Evolutionary conservation across 2,797 vertebrate species (phyloP).

Genomic region (Anguilla marmorata): DNA sequence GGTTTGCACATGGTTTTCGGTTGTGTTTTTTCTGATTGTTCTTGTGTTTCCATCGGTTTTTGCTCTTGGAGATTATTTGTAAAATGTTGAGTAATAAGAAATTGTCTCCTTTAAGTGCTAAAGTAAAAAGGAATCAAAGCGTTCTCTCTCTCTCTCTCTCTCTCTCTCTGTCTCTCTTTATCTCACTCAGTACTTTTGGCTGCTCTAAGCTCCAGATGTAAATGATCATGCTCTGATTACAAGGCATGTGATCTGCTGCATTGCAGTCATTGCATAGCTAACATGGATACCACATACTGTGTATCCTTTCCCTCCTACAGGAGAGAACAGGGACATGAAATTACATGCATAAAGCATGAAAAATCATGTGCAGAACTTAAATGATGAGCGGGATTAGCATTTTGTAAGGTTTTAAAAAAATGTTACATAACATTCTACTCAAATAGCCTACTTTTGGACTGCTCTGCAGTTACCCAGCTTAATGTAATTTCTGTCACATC

Average conservation of each 20-base stretch:
- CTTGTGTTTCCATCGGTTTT: not conserved
- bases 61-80: not conserved
- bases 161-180: no score
- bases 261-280: not conserved
- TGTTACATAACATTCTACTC: not conserved
- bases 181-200: not conserved
- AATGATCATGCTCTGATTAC: not conserved
- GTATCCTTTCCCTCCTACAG: not conserved
- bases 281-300: not conserved
- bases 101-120: not conserved
- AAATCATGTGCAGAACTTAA: not conserved
- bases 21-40: not conserved
- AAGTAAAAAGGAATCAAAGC: not conserved
- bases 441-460: no score
- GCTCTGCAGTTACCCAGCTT: not conserved
- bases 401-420: not conserved
- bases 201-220: not conserved
- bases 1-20: not conserved
- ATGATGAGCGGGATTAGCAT: not conserved
- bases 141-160: not conserved
- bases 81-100: not conserved
- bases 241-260: not conserved
- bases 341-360: not conserved
- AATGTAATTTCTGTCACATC: not conserved
- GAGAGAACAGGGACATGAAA: not conserved